phyloP scores from a whole-genome alignment of 2,113 vertebrate species.

The Gracilinanus agilis region DNA sequence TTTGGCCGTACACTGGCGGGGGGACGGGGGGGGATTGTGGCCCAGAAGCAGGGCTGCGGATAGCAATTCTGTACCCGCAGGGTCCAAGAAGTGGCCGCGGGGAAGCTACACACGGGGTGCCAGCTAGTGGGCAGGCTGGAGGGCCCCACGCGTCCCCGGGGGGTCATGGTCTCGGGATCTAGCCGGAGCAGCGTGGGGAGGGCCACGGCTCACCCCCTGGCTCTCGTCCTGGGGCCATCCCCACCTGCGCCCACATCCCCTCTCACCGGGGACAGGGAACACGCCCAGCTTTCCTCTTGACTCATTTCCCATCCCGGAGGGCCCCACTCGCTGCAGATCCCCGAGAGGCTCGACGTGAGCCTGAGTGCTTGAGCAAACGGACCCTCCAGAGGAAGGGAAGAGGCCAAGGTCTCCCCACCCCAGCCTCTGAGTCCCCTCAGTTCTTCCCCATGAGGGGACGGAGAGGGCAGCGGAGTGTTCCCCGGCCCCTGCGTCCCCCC shows the following conservation, averaged over 20 bases:
- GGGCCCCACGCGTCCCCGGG: background rate
- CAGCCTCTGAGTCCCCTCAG: fast-evolving
- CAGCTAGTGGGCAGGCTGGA: too few relatives aligned
- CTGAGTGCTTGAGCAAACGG: background rate
- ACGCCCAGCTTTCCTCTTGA: background rate
- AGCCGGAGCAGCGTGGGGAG: background rate
- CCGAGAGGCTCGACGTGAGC: background rate
- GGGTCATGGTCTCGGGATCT: too few relatives aligned
- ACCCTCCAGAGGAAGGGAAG: background rate
- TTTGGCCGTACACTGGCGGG: background rate
- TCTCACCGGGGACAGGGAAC: background rate
- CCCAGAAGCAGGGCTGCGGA: background rate
- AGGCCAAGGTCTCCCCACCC: background rate
- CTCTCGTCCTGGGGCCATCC: too few relatives aligned
- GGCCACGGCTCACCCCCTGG: too few relatives aligned
- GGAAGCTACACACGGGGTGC: background rate
- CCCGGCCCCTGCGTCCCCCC: conserved; percentile 50
- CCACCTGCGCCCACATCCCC: background rate
- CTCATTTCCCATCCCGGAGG: background rate
- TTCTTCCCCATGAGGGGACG: background rate
- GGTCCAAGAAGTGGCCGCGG: background rate
- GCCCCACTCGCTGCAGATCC: background rate
- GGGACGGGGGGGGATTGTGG: background rate
- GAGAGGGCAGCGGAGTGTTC: background rate
- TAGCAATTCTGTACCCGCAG: background rate